Percentiles rank a stretch among this genome's conserved stretches.
Conservation (phyloP, 2,888 invertebrate species). For the Eupithecia inturbata region DNA sequence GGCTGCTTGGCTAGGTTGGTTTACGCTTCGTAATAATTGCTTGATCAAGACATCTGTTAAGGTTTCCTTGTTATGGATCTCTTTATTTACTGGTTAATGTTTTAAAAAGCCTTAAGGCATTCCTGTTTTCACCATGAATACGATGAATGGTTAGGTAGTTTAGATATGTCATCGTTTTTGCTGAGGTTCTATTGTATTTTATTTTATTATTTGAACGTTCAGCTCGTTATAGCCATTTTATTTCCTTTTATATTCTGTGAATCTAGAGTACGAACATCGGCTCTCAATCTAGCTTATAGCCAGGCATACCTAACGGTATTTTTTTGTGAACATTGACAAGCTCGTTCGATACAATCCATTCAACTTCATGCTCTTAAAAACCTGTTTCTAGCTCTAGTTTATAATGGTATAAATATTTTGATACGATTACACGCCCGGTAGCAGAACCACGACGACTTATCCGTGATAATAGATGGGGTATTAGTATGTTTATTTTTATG, state of each 20-base stretch:
- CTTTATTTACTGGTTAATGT: background rate
- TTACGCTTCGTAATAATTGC: background rate
- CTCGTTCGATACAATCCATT: conserved; percentile 20
- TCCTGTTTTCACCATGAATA: background rate
- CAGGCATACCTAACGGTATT: conserved; percentile 25
- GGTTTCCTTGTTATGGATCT: background rate
- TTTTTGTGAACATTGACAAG: conserved; percentile 16
- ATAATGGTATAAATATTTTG: conserved; percentile 29
- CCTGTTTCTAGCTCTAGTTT: conserved; percentile 29
- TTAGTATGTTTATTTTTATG: conserved; percentile 2
- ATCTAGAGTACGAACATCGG: background rate
- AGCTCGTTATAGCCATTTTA: background rate
- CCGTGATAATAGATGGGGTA: background rate
- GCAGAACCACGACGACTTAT: conserved; percentile 14
- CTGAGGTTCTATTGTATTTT: background rate
- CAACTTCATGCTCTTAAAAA: conserved; percentile 22
- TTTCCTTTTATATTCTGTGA: background rate
- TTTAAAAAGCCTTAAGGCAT: background rate
- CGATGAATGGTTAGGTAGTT: background rate
- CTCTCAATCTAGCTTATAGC: background rate
- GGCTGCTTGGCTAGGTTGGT: background rate
- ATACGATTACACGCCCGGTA: conserved; percentile 23
- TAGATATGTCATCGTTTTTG: background rate
- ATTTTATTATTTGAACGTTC: background rate
- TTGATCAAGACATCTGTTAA: background rate